Evolutionary conservation across 2,113 vertebrate genomes (phyloP).

Genomic region (Microtus oregoni): DNA sequence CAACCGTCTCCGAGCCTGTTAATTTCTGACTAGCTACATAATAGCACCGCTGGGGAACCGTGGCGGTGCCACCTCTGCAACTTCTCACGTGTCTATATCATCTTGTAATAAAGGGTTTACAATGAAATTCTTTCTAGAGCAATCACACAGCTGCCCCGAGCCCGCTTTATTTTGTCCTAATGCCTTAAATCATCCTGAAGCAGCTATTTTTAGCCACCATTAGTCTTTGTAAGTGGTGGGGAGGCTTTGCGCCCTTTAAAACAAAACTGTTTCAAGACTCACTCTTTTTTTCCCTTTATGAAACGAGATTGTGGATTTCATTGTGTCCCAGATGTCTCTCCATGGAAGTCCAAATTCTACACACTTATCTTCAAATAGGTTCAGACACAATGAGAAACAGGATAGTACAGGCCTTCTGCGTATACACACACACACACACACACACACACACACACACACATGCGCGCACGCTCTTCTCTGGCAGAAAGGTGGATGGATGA

Average conservation of each 20-base stretch:
- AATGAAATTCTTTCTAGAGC: constrained; percentile 15
- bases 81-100: neutral
- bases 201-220: constrained; percentile 8
- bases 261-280: constrained; percentile 43
- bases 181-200: constrained; percentile 53
- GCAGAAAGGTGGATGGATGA: constrained; percentile 54
- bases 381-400: neutral
- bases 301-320: constrained; percentile 23
- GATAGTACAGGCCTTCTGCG: neutral
- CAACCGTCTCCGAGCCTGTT: neutral
- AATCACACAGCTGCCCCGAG: neutral
- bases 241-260: constrained; percentile 36
- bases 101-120: constrained; percentile 17
- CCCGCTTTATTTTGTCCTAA: constrained; percentile 23
- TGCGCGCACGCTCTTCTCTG: neutral
- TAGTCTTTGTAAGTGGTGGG: neutral
- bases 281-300: constrained; percentile 3
- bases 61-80: neutral
- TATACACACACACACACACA: neutral
- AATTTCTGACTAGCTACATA: neutral
- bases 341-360: constrained; percentile 3
- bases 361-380: constrained; percentile 21
- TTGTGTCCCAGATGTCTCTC: constrained; percentile 35
- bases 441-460: neutral
- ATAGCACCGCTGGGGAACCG: neutral